Evolutionary conservation across 2,888 invertebrate genomes (phyloP), one percentile per base, ranked within the genome.

Genomic region (Tricholauxania praeusta): DNA sequence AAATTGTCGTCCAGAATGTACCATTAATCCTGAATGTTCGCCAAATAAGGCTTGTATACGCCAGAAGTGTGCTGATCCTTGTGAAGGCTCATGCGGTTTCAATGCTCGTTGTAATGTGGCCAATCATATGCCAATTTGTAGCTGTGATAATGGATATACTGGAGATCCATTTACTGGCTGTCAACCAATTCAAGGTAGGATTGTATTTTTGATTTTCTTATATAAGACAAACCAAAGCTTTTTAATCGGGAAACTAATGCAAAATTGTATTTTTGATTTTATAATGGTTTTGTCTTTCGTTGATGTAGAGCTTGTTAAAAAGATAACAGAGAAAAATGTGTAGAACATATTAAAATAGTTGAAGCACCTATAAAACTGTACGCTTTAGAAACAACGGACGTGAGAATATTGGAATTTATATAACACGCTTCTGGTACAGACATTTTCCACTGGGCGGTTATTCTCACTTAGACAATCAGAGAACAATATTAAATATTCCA

Each of bases 41-140:
- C 89, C 90, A 78, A 90, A 91, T 67, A 87, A 89, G 72, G 91
- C 92, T 15, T 93, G 92, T 80, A 90, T 91, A 63, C 90, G 89
- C 74, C 90, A 91, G 80, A 91, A 89, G 83, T 92, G 92, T 81
- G 86, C 86, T 77, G 90, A 92, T 84, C 92, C 92, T 8, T 93
- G 92, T 78, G 89, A 89, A 57, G 91, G 92, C 17, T 90, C 91
- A 2, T 92, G 92, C 82, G 91, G 92, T 77, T 86, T 87, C 83
- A 89, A 90, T 80, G 89, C 92, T 72, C 88, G 87, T 79, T 89
- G 91, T 84, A 84, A 87, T 51, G 90, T 91, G 28, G 88, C 90
- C 22, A 94, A 94, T 86, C 96, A 96, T 83, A 90, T 90, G 82
- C 91, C 94, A 49, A 90, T 93, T 76, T 95, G 95, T 82, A 92